phyloP scores from a whole-genome alignment of 2,113 vertebrate species.

The Brachirus orientalis region DNA sequence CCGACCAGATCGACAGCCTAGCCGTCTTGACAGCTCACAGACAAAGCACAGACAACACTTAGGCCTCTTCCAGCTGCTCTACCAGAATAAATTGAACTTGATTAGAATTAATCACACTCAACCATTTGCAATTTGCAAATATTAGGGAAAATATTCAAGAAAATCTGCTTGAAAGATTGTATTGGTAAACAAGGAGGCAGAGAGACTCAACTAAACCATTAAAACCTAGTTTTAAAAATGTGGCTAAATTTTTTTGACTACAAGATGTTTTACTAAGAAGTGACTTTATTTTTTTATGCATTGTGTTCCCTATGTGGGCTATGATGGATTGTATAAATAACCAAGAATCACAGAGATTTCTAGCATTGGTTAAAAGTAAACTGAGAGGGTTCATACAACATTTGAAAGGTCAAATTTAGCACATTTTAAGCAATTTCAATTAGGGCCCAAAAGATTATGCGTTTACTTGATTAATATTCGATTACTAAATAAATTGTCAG shows the following conservation, averaged over 20 bases:
- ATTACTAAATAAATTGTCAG: too few relatives aligned
- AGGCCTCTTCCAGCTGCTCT: slow-evolving; percentile 82
- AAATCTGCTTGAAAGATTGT: slow-evolving; percentile 44
- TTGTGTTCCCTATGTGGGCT: slow-evolving; percentile 4
- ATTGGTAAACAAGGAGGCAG: slow-evolving; percentile 43
- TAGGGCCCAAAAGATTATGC: too few relatives aligned
- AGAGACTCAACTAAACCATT: slow-evolving; percentile 13
- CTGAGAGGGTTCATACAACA: too few relatives aligned
- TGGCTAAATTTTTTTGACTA: not conserved
- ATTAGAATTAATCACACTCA: slow-evolving; percentile 83
- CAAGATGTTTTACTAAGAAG: slow-evolving; percentile 23
- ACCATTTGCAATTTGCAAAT: slow-evolving; percentile 78
- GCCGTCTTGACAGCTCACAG: slow-evolving; percentile 66
- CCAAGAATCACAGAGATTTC: slow-evolving; percentile 11
- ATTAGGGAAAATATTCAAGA: slow-evolving; percentile 67
- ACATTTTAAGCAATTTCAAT: too few relatives aligned
- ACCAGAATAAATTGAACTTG: slow-evolving; percentile 82
- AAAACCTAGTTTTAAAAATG: slow-evolving; percentile 11
- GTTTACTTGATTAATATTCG: too few relatives aligned
- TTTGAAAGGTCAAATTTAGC: too few relatives aligned
- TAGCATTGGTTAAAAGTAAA: slow-evolving; percentile 6
- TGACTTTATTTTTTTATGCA: slow-evolving; percentile 1
- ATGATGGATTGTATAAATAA: slow-evolving; percentile 28
- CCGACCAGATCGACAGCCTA: slow-evolving; percentile 68
- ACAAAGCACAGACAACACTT: slow-evolving; percentile 68